A percentile compares a stretch with the other conserved stretches of the same genome.
phyloP scores from a whole-genome alignment of 2,797 vertebrate species.

The Acanthurus tractus region DNA sequence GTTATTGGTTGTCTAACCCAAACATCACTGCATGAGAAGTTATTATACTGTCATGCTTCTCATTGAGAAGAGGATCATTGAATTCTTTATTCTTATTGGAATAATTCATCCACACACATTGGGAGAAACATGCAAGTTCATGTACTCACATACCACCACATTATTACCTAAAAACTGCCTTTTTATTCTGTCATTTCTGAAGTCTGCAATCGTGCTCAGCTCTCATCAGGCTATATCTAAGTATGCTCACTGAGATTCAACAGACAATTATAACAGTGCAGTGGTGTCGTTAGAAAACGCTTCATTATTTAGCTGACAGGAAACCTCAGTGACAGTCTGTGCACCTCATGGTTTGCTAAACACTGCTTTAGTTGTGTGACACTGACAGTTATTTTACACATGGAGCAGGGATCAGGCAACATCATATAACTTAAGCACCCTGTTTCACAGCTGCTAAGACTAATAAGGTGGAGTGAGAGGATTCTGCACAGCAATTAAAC shows the following conservation, averaged over 20 bases:
- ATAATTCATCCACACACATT: not conserved
- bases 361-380: slow-evolving; percentile 18
- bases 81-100: not conserved
- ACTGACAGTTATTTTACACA: slow-evolving; percentile 37
- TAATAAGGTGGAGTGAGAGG: slow-evolving; percentile 40
- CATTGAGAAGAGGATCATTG: not conserved
- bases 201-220: not conserved
- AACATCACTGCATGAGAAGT: not conserved
- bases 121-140: not conserved
- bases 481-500: slow-evolving; percentile 40
- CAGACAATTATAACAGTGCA: not conserved
- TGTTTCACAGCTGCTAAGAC: slow-evolving; percentile 27
- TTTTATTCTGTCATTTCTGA: too few species aligned
- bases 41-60: not conserved
- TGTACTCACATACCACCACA: not conserved
- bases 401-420: slow-evolving; percentile 40
- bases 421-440: slow-evolving; percentile 52
- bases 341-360: not conserved
- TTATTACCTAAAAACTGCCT: not conserved
- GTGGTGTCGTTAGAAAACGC: not conserved
- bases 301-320: slow-evolving; percentile 20
- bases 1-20: too few species aligned
- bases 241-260: not conserved
- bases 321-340: slow-evolving; percentile 25
- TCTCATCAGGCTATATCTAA: not conserved